These are phyloP conservation scores for Nebria brevicollis DNA, from an alignment of 2,888 invertebrate genomes.

Conservation along the genomic window DNA sequence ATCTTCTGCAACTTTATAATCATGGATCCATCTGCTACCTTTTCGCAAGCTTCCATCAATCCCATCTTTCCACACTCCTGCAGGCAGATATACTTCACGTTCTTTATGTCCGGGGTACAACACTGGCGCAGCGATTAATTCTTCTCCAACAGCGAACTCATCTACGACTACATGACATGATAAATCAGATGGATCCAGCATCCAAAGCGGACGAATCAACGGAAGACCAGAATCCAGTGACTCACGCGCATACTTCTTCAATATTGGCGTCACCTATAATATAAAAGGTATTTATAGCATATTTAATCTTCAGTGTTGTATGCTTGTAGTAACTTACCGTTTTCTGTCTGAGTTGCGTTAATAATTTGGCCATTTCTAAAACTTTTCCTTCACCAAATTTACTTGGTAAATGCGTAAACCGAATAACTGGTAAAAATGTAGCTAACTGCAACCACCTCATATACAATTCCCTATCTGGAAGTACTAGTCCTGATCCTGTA, in stretches of 20 bases:
- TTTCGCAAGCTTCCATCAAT: constrained; percentile 86
- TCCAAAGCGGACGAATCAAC: constrained; percentile 89
- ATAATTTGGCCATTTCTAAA: constrained; percentile 78
- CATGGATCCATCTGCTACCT: constrained; percentile 91
- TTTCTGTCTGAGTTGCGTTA: constrained; percentile 79
- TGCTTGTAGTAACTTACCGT: constrained; percentile 64
- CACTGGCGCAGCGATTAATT: constrained; percentile 90
- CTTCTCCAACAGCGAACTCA: constrained; percentile 90
- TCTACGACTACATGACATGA: constrained; percentile 81
- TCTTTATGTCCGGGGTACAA: constrained; percentile 75
- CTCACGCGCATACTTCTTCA: constrained; percentile 81
- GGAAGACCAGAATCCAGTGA: constrained; percentile 85
- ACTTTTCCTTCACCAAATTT: constrained; percentile 85
- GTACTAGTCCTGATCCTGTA: constrained; percentile 63
- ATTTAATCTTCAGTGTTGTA: neutral
- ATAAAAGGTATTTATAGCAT: constrained; percentile 35
- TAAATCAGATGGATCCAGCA: constrained; percentile 82
- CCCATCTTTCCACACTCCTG: constrained; percentile 93
- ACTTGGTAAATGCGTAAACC: constrained; percentile 90
- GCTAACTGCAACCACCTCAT: constrained; percentile 91
- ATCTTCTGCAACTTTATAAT: constrained; percentile 81
- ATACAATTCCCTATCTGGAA: constrained; percentile 85
- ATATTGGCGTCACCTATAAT: constrained; percentile 74
- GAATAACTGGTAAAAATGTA: constrained; percentile 90
- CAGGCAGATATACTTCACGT: constrained; percentile 87